Conservation (phyloP, 1,140 invertebrate species). For the Drosophila seguyi region DNA sequence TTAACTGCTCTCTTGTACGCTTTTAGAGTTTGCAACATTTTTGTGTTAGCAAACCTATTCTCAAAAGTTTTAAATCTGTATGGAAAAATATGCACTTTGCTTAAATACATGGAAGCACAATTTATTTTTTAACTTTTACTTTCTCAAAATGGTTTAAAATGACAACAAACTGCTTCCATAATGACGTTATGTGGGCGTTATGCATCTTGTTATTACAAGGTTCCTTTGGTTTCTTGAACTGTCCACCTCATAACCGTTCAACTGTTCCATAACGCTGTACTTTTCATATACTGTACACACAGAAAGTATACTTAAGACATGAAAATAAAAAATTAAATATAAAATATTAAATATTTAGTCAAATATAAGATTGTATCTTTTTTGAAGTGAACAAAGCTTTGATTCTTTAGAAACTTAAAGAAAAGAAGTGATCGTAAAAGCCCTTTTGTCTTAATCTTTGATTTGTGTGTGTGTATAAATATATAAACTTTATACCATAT, state of each 20-base stretch:
- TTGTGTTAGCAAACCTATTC: too few relatives aligned
- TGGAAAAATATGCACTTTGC: too few relatives aligned
- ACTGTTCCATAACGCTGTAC: neutral
- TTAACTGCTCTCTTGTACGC: too few relatives aligned
- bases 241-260: neutral
- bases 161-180: too few relatives aligned
- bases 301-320: neutral
- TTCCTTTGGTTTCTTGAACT: neutral
- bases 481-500: neutral
- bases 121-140: neutral
- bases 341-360: too few relatives aligned
- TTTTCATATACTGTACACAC: neutral
- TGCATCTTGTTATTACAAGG: neutral
- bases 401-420: neutral
- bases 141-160: too few relatives aligned
- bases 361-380: neutral
- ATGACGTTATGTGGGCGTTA: neutral
- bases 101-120: neutral
- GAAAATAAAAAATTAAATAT: too few relatives aligned
- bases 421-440: slow-evolving; percentile 2
- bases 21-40: too few relatives aligned
- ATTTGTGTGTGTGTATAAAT: neutral
- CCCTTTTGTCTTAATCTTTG: slow-evolving; percentile 6
- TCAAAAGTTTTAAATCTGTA: too few relatives aligned
- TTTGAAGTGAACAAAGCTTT: neutral